Percentiles rank a stretch among this genome's conserved stretches.
phyloP scores from a whole-genome alignment of 2,113 vertebrate species.

The Bucco capensis region DNA sequence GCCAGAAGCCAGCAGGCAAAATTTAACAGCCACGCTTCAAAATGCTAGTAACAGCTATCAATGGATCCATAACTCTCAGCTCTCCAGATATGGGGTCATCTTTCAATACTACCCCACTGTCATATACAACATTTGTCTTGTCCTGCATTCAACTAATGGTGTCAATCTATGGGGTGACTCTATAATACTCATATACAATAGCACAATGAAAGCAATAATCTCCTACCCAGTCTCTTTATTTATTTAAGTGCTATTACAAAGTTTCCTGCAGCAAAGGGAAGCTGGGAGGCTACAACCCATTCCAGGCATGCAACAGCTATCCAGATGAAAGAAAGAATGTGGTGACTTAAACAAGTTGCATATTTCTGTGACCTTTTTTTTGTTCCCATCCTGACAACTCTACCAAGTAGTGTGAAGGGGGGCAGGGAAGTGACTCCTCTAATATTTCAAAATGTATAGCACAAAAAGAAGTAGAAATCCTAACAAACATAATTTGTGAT shows the following conservation, averaged over 20 bases:
- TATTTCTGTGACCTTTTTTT: background rate
- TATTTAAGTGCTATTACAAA: conserved; percentile 85
- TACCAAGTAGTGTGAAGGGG: background rate
- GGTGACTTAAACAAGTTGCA: background rate
- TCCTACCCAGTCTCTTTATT: conserved; percentile 87
- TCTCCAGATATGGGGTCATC: conserved; percentile 85
- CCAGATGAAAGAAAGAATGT: background rate
- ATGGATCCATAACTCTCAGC: conserved; percentile 80
- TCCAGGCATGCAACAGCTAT: background rate
- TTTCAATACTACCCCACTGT: conserved; percentile 87
- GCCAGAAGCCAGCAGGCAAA: conserved; percentile 83
- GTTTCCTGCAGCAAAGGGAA: conserved; percentile 85
- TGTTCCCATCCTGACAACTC: background rate
- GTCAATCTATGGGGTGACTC: conserved; percentile 73
- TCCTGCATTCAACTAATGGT: conserved; percentile 79
- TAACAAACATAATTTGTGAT: background rate
- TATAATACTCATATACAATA: conserved; percentile 84
- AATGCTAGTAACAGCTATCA: conserved; percentile 74
- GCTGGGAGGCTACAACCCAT: conserved; percentile 62
- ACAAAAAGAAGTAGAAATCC: background rate
- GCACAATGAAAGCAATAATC: conserved; percentile 94
- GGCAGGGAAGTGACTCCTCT: background rate
- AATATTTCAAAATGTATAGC: background rate
- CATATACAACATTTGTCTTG: conserved; percentile 85
- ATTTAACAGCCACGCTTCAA: conserved; percentile 80